Conservation (phyloP, 2,797 vertebrate genomes). For the Sebastolobus alascanus region DNA sequence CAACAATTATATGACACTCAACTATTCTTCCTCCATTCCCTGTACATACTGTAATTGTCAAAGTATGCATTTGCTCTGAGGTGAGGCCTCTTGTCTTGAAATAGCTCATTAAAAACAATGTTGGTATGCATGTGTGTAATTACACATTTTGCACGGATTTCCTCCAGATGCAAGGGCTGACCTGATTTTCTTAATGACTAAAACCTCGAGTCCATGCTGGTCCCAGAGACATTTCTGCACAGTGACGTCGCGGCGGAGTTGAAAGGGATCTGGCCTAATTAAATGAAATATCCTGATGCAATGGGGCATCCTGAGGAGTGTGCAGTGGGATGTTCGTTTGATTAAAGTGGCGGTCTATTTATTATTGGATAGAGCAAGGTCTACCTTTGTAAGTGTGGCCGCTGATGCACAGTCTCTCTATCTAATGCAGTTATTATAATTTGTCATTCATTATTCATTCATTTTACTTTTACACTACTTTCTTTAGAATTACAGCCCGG, state of each 20-base stretch:
- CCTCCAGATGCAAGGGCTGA: slow-evolving; percentile 71
- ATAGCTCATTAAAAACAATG: slow-evolving; percentile 74
- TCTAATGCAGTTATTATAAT: slow-evolving; percentile 33
- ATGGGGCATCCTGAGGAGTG: slow-evolving; percentile 64
- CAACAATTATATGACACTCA: slow-evolving; percentile 5
- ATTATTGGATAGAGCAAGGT: slow-evolving; percentile 60
- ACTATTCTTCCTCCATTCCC: not conserved
- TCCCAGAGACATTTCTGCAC: slow-evolving; percentile 70
- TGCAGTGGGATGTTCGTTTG: slow-evolving; percentile 63
- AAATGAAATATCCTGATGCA: slow-evolving; percentile 77
- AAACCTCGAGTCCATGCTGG: slow-evolving; percentile 72
- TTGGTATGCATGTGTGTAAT: slow-evolving; percentile 58
- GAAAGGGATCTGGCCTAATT: slow-evolving; percentile 83
- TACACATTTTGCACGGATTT: slow-evolving; percentile 70
- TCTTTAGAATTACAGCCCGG: slow-evolving; percentile 6
- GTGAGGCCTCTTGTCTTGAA: slow-evolving; percentile 55
- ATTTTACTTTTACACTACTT: slow-evolving; percentile 29
- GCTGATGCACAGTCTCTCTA: slow-evolving; percentile 32
- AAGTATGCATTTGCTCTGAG: slow-evolving; percentile 34
- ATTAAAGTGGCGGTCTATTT: slow-evolving; percentile 74
- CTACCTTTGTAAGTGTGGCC: slow-evolving; percentile 37
- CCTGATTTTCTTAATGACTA: slow-evolving; percentile 84
- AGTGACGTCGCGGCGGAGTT: slow-evolving; percentile 66
- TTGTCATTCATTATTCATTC: slow-evolving; percentile 59
- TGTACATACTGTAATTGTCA: slow-evolving; percentile 12